Evolutionary conservation across 35 echinoderm and acorn worm species (phyloP).

Genomic region (Patiria miniata): DNA sequence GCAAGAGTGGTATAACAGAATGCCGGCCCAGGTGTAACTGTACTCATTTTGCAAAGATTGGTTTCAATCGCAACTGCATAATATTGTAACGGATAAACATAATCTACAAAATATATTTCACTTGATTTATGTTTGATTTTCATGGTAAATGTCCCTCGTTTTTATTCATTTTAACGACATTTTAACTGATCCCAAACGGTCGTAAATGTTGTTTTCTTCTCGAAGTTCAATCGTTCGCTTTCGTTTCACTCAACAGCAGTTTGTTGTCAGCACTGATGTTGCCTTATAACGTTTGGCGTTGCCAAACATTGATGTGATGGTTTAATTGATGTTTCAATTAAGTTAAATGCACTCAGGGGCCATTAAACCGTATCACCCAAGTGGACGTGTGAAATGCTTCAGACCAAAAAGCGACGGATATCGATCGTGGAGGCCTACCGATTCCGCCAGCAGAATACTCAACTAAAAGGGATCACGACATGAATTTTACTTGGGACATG

Average conservation of each 20-base stretch:
- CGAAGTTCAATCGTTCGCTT: neutral
- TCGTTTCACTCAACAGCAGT: neutral
- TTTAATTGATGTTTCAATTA: constrained; percentile 26
- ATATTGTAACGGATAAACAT: no score
- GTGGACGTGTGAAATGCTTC: neutral
- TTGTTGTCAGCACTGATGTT: neutral
- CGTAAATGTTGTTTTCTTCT: no score
- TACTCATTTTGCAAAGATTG: no score
- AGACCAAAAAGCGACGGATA: neutral
- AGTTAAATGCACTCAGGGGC: constrained; percentile 1
- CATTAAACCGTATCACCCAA: neutral
- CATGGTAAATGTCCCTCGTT: no score
- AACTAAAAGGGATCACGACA: neutral
- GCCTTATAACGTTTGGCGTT: neutral
- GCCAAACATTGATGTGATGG: neutral
- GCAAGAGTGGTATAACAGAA: no score
- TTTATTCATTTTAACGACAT: no score
- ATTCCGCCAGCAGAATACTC: neutral
- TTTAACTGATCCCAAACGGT: no score
- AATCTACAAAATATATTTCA: no score
- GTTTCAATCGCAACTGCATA: no score
- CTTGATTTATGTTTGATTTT: no score
- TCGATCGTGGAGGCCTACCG: no score
- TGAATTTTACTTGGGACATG: neutral
- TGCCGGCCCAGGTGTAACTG: no score